These are phyloP conservation scores for Diadema setosum DNA, from an alignment of 35 echinoderm and acorn worm species.

Conservation along the genomic window DNA sequence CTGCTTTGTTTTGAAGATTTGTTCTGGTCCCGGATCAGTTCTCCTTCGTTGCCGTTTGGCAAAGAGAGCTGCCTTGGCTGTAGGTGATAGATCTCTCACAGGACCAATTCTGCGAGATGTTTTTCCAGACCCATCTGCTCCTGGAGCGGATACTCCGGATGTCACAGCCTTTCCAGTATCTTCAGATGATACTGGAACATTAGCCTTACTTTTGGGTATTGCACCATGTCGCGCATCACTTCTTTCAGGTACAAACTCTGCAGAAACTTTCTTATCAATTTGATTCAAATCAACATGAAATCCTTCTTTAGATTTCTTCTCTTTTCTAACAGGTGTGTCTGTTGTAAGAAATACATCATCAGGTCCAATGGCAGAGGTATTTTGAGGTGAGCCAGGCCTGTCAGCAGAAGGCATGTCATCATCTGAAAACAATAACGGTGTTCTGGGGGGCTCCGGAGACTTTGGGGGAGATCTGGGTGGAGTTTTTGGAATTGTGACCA, in stretches of 20 bases:
- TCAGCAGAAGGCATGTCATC: slow-evolving; percentile 23
- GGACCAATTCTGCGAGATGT: background rate
- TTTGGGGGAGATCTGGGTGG: background rate
- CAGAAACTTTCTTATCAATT: background rate
- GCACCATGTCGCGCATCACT: slow-evolving; percentile 27
- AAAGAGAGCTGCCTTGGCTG: slow-evolving; percentile 21
- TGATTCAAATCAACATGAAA: slow-evolving; percentile 7
- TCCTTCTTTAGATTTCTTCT: slow-evolving; percentile 19
- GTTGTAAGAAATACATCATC: background rate
- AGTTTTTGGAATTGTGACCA: slow-evolving; percentile 5
- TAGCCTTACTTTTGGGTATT: slow-evolving; percentile 15
- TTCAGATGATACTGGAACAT: background rate
- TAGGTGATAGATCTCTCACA: slow-evolving; percentile 30
- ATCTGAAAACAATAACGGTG: slow-evolving; percentile 42
- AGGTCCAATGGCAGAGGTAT: background rate
- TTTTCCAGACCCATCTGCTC: background rate
- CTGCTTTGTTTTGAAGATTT: background rate
- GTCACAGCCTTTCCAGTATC: background rate
- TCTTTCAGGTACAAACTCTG: background rate
- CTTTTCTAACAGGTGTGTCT: background rate
- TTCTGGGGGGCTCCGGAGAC: background rate
- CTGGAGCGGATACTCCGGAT: background rate
- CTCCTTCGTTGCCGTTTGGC: slow-evolving; percentile 62
- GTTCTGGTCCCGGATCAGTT: slow-evolving; percentile 75
- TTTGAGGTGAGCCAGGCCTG: background rate